Evolutionary conservation across 2,888 invertebrate species (phyloP), one percentile per base, ranked within the genome.

Genomic region (Hypomecis punctinalis): DNA sequence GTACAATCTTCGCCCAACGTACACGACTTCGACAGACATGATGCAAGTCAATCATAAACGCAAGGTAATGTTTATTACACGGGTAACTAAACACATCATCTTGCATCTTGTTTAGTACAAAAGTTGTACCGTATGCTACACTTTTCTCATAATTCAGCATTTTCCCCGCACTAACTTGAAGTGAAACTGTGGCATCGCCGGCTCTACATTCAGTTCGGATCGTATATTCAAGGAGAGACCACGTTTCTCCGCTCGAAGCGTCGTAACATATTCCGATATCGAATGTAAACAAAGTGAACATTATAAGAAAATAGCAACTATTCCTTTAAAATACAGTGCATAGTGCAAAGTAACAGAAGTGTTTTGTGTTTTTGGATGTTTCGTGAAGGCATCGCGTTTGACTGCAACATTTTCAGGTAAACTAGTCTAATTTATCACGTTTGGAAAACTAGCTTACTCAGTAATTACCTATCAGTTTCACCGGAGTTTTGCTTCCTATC

Each of bases 131-230:
- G 65, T 70, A 65, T 66, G 59, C 53, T 61, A 82, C 83, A 81
- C 89, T 91, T 91, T 90, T 88, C 90, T 79, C 77, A 81, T 77
- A 81, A 75, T 74, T 67, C 73, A 73, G 74, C 85, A 71, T 74
- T 72, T 72, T 73, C 73, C 63, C 66, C 23, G 11, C 57, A 59
- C 49, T 23, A 46, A 68, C 70, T 68, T 36, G 10, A 53, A 53
- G 23, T 1, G 40, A 23, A 53, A 55, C 71, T 71, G 64, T 67
- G 69, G 42, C 48, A 40, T 46, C 39, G 23, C 39, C 40, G 61
- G 53, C 61, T 61, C 52, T 51, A 48, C 54, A 39, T 1, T 66
- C 68, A 73, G 73, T 73, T 61, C 23, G 43, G 33, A 47, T 54
- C 45, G 62, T 52, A 57, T 48, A 36, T 33, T 49, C 66, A 40